Conservation (phyloP, 2,113 vertebrate genomes). For the Corythoichthys haematopterus region DNA sequence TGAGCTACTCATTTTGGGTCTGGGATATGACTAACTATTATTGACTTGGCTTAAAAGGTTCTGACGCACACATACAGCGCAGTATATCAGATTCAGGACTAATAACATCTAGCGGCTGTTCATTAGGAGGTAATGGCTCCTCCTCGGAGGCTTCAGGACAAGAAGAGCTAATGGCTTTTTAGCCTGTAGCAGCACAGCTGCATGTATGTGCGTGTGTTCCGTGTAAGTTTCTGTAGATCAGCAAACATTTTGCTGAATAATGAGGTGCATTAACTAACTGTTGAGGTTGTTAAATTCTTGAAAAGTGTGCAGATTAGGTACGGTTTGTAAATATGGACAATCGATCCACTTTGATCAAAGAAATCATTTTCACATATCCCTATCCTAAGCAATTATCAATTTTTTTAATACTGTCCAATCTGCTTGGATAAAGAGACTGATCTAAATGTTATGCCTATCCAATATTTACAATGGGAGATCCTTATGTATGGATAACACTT, state of each 20-base stretch:
- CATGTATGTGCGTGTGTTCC: not conserved
- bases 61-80: not conserved
- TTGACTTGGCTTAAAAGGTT: constrained; percentile 14
- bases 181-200: constrained; percentile 15
- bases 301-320: not conserved
- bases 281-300: not conserved
- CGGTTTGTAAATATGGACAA: not conserved
- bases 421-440: not conserved
- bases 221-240: not conserved
- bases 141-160: constrained; percentile 13
- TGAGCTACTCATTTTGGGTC: constrained; percentile 3
- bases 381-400: no score
- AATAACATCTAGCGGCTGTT: constrained; percentile 41
- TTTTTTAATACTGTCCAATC: not conserved
- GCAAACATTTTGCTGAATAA: not conserved
- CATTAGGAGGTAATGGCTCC: constrained; percentile 41
- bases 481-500: not conserved
- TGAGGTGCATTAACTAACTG: not conserved
- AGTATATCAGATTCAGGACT: constrained; percentile 17
- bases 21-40: constrained; percentile 8
- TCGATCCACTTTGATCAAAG: not conserved
- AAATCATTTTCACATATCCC: not conserved
- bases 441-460: not conserved
- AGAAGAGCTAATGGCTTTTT: constrained; percentile 33
- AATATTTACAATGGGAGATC: not conserved